phyloP scores from a whole-genome alignment of 2,797 vertebrate species.

The Tokudaia muenninki region DNA sequence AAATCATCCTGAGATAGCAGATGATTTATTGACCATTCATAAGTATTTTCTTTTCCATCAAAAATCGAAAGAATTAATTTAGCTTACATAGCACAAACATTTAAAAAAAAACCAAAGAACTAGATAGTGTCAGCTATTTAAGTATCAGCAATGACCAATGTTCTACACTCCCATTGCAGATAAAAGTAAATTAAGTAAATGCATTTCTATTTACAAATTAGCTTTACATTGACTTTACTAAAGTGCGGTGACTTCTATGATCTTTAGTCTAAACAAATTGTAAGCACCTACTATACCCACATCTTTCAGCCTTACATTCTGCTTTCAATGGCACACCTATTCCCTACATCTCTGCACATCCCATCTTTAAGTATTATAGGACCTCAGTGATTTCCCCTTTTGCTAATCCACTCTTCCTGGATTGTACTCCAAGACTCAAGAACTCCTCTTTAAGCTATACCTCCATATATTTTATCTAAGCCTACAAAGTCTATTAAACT shows the following conservation, averaged over 20 bases:
- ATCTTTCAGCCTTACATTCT: not conserved
- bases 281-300: not conserved
- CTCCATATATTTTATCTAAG: not conserved
- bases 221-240: not conserved
- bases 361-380: not conserved
- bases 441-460: not conserved
- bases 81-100: not conserved
- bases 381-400: not conserved
- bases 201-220: not conserved
- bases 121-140: not conserved
- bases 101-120: not conserved
- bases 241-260: not conserved
- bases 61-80: not conserved
- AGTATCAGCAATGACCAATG: not conserved
- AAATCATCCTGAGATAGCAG: not conserved
- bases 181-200: not conserved
- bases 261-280: not conserved
- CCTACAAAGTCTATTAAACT: not conserved
- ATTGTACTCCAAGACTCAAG: not conserved
- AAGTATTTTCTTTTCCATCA: not conserved
- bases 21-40: not conserved
- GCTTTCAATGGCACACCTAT: not conserved
- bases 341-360: not conserved
- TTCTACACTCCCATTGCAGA: not conserved
- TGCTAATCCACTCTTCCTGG: rapidly evolving